Percentiles rank a stretch among this genome's conserved stretches.
Conservation (phyloP, 2,113 vertebrate species). For the Quiscalus mexicanus region DNA sequence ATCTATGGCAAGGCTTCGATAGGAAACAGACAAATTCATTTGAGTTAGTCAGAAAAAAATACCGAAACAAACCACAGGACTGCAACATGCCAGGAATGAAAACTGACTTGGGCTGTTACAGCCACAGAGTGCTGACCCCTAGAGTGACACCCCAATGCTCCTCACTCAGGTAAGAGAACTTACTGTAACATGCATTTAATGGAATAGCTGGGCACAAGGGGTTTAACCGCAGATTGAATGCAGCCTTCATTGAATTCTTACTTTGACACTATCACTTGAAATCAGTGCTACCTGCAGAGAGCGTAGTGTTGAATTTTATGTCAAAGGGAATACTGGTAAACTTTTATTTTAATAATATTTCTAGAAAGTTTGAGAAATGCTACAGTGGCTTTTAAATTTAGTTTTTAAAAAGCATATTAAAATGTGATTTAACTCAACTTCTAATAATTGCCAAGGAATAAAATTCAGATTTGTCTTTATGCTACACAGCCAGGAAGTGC, state of each 20-base stretch:
- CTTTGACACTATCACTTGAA: constrained; percentile 64
- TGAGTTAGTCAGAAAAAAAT: not conserved
- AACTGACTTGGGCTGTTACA: not conserved
- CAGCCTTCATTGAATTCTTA: constrained; percentile 62
- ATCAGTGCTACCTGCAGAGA: constrained; percentile 64
- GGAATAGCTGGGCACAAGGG: constrained; percentile 62
- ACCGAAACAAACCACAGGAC: not conserved
- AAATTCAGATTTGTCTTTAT: not conserved
- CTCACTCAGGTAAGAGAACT: constrained; percentile 44
- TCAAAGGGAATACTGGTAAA: constrained; percentile 24
- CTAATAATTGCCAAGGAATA: not conserved
- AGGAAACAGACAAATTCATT: not conserved
- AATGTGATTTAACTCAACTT: not conserved
- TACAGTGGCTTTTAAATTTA: not conserved
- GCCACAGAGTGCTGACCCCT: not conserved
- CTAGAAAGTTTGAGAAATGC: not conserved
- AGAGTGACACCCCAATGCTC: constrained; percentile 9
- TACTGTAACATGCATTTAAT: constrained; percentile 51
- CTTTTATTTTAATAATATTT: not conserved
- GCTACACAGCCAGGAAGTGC: not conserved
- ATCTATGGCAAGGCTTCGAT: not conserved
- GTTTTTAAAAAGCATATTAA: not conserved
- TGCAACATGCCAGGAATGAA: not conserved
- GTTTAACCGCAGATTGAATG: constrained; percentile 38
- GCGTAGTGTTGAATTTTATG: constrained; percentile 27